Conservation (phyloP, 1,140 invertebrate genomes). For the Carcinoscorpius rotundicauda region DNA sequence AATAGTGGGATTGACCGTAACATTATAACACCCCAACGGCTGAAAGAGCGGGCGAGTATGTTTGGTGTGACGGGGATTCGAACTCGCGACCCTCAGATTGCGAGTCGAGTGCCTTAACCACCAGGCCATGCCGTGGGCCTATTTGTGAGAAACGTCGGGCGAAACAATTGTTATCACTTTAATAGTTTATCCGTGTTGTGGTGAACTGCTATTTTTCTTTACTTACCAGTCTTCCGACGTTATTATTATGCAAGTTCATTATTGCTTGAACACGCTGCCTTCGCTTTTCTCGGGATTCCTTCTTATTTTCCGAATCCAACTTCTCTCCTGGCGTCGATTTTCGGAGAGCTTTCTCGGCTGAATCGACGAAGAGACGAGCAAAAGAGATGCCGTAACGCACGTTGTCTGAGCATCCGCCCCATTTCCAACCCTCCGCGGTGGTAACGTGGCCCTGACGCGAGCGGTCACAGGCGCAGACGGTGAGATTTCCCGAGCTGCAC, state of each 20-base stretch:
- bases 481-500: constrained; percentile 50
- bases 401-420: constrained; percentile 55
- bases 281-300: constrained; percentile 26
- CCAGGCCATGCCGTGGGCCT: too few species aligned
- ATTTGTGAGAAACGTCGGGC: too few species aligned
- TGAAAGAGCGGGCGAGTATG: too few species aligned
- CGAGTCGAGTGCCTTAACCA: too few species aligned
- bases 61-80: too few species aligned
- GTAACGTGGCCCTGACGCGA: constrained; percentile 33
- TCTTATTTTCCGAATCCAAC: too few species aligned
- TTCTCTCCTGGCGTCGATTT: too few species aligned
- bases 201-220: not conserved
- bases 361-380: constrained; percentile 47
- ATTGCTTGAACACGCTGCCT: constrained; percentile 36
- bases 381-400: constrained; percentile 46
- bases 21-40: too few species aligned
- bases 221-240: constrained; percentile 47
- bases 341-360: constrained; percentile 33
- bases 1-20: too few species aligned
- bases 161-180: too few species aligned
- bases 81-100: too few species aligned
- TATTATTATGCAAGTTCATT: constrained; percentile 55
- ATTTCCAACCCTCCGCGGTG: constrained; percentile 47
- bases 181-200: too few species aligned
- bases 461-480: constrained; percentile 51